Percentiles rank a stretch among this genome's conserved stretches.
These are phyloP conservation scores for Agrilus cyanescens DNA, from an alignment of 2,888 invertebrate genomes.

Conservation along the genomic window DNA sequence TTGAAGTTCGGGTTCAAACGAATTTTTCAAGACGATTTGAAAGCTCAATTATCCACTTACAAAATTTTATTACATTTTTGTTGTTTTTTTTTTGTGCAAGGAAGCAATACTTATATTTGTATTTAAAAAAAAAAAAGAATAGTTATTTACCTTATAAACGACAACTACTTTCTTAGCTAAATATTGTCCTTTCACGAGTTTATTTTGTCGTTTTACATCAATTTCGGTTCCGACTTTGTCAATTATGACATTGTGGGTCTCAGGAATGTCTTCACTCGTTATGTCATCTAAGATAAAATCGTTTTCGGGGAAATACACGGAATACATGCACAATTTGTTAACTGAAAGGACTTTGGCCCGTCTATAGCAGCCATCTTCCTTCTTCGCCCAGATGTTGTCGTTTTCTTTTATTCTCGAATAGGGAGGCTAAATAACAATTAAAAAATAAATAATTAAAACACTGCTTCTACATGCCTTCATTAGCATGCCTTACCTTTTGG, in stretches of 20 bases:
- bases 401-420: not conserved
- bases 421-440: no score
- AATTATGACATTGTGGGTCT: constrained; percentile 24
- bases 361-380: not conserved
- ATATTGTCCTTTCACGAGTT: constrained; percentile 20
- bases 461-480: no score
- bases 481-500: no score
- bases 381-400: not conserved
- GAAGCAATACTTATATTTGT: no score
- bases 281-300: constrained; percentile 48
- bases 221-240: constrained; percentile 38
- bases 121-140: no score
- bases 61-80: no score
- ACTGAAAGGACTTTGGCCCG: not conserved
- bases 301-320: not conserved
- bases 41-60: no score
- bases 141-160: constrained; percentile 13
- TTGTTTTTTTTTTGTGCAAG: no score
- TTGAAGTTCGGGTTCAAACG: no score
- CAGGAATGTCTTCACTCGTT: constrained; percentile 42
- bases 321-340: not conserved
- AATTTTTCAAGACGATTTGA: no score
- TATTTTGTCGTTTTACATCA: constrained; percentile 45
- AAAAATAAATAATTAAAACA: no score
- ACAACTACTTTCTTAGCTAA: constrained; percentile 6